Evolutionary conservation across 2,888 invertebrate genomes (phyloP), one percentile per base, ranked within the genome.

Genomic region (Coenonympha glycerion): DNA sequence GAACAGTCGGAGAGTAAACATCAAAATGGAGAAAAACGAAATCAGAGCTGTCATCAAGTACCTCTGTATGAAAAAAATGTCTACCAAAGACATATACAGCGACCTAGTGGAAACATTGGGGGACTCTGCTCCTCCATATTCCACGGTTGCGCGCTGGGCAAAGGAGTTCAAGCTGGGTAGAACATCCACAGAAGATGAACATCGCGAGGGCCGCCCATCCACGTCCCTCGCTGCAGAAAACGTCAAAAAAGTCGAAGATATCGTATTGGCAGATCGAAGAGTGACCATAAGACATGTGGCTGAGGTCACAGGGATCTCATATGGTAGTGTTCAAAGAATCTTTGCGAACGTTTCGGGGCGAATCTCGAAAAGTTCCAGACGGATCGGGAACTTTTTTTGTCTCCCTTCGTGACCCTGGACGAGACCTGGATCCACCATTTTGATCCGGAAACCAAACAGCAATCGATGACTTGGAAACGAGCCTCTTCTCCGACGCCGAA

Each of bases 291-390:
- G 52, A 39, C 55, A 59, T 53, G 28, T 54, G 51, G 53, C 48
- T 57, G 55, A 59, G 53, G 44, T 57, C 49, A 56, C 48, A 53
- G 51, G 53, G 40, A 52, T 56, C 50, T 57, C 56, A 55, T 54
- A 52, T 56, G 58, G 53, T 31, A 61, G 54, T 21, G 24, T 55
- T 49, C 53, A 58, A 59, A 55, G 46, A 44, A 57, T 53, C 31
- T 15, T 55, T 37, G 11, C 45, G 6, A 52, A 56, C 18, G 47
- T 26, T 26, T 26, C 26, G 30, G 30, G 11, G 11, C 13, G 13
- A 13, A 30, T 13, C 30, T 30, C 13, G 44, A 46, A 42, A 55
- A 53, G 42, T 51, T 51, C 21, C 49, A 55, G 33, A 41, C 41
- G 6, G 46, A 52, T 6, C 22, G 48, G n/a, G 49, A 48, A 28